Conservation (phyloP, 2,113 vertebrate species). For the Vicugna pacos region DNA sequence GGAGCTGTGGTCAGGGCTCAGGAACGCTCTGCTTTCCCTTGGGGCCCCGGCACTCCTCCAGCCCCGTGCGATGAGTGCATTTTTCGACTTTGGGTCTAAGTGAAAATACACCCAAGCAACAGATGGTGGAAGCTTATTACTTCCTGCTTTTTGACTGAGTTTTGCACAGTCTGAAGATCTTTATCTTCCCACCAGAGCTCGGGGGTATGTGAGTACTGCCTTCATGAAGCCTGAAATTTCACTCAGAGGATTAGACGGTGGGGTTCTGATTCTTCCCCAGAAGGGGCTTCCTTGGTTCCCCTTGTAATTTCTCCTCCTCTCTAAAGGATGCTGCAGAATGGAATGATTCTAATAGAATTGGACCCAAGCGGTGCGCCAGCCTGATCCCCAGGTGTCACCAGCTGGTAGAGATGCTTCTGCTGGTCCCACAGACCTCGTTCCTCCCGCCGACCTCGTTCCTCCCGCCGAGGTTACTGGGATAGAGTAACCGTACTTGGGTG, state of each 20-base stretch:
- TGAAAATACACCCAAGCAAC: background rate
- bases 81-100: constrained; percentile 24
- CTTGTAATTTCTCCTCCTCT: background rate
- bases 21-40: background rate
- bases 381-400: too few species aligned
- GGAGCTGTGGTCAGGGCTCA: background rate
- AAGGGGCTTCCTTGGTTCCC: background rate
- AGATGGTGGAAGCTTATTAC: constrained; percentile 31
- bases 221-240: background rate
- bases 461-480: background rate
- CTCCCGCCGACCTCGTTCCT: background rate
- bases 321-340: background rate
- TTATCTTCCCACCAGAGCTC: constrained; percentile 42
- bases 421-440: background rate
- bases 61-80: accelerated
- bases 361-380: accelerated
- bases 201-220: background rate
- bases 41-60: background rate
- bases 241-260: background rate
- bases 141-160: constrained; percentile 54
- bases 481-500: background rate
- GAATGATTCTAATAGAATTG: background rate
- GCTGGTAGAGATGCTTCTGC: background rate
- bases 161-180: constrained; percentile 45
- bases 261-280: background rate